Percentiles rank a stretch among this genome's conserved stretches.
These are phyloP conservation scores for Rhinichthys klamathensis DNA, from an alignment of 2,113 vertebrate genomes.

Conservation along the genomic window DNA sequence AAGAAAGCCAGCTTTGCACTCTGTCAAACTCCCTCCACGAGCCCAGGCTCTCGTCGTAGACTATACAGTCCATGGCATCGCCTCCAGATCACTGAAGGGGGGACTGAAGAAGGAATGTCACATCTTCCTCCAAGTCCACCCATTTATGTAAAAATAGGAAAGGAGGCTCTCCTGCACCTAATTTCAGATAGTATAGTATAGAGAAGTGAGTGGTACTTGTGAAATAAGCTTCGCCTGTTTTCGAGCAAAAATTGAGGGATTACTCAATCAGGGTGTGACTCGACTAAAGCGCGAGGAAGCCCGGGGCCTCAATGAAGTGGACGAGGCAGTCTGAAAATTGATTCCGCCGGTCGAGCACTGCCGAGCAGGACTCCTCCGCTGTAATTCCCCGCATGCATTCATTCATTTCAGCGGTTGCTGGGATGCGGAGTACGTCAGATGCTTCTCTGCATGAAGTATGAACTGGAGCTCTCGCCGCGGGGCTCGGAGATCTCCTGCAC, in stretches of 20 bases:
- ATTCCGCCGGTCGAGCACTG: conserved; percentile 34
- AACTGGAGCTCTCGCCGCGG: conserved; percentile 43
- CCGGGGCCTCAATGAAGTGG: conserved; percentile 26
- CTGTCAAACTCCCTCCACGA: too few relatives aligned
- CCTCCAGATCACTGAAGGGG: too few relatives aligned
- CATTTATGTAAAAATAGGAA: too few relatives aligned
- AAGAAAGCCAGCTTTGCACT: too few relatives aligned
- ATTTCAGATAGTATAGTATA: too few relatives aligned
- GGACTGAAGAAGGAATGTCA: too few relatives aligned
- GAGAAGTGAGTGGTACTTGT: conserved; percentile 15
- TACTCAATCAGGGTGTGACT: conserved; percentile 50
- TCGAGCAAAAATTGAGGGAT: too few relatives aligned
- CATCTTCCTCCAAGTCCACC: too few relatives aligned
- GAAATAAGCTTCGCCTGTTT: too few relatives aligned
- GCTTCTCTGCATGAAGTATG: conserved; percentile 41
- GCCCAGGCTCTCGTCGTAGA: too few relatives aligned
- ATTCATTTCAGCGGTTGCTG: conserved; percentile 33
- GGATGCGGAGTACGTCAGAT: conserved; percentile 26
- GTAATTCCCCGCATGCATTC: conserved; percentile 57
- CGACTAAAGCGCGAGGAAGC: conserved; percentile 39
- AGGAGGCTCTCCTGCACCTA: too few relatives aligned
- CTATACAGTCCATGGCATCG: too few relatives aligned
- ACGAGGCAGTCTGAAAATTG: conserved; percentile 46
- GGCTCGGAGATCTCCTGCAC: conserved; percentile 28
- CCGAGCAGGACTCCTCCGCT: conserved; percentile 33